Evolutionary conservation across 2,888 invertebrate species (phyloP).

Genomic region (Agrenia bidenticulata): DNA sequence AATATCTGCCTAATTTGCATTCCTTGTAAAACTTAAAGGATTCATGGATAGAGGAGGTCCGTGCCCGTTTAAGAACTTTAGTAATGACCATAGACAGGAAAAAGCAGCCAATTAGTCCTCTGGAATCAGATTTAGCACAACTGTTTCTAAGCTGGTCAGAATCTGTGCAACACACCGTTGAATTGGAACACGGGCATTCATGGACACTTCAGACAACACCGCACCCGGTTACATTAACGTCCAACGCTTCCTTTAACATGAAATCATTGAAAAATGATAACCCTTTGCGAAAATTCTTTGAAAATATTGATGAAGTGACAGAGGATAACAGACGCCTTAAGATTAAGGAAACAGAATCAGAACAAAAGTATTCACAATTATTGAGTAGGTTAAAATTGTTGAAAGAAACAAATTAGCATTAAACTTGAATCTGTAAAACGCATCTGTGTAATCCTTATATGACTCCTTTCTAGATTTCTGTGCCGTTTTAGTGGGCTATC

Average conservation of each 20-base stretch:
- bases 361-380: constrained; percentile 34
- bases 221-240: constrained; percentile 31
- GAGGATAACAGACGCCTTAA: constrained; percentile 34
- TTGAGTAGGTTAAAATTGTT: constrained; percentile 27
- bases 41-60: neutral
- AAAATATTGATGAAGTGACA: constrained; percentile 34
- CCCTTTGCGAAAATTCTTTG: constrained; percentile 23
- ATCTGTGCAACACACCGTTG: neutral
- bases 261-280: neutral
- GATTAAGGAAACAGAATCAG: constrained; percentile 34
- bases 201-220: constrained; percentile 17
- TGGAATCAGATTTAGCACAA: neutral
- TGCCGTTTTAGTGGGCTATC: constrained; percentile 27
- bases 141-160: constrained; percentile 1
- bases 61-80: neutral
- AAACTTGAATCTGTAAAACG: too few species aligned
- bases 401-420: neutral
- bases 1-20: neutral
- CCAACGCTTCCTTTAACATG: constrained; percentile 4
- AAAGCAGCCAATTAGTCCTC: neutral
- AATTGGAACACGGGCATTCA: neutral
- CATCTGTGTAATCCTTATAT: too few species aligned
- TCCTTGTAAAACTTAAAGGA: neutral
- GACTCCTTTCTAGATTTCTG: constrained; percentile 23
- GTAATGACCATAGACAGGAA: neutral